These are phyloP conservation scores for Sus scrofa DNA, from an alignment of 2,113 vertebrate species.

Conservation along the genomic window DNA sequence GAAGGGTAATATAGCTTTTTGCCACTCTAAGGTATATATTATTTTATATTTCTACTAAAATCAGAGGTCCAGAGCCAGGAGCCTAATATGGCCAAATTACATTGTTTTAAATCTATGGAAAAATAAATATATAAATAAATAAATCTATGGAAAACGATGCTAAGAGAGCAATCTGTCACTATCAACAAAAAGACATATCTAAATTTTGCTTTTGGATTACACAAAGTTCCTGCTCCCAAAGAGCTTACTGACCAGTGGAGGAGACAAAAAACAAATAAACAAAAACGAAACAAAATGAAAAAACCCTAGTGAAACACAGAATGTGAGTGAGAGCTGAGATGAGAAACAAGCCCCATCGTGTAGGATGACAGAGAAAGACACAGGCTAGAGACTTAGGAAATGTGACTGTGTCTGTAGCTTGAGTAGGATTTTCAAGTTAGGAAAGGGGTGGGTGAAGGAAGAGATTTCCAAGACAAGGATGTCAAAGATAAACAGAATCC, in stretches of 20 bases:
- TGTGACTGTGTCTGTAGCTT: not conserved
- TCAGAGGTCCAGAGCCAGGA: not conserved
- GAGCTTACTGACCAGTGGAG: not conserved
- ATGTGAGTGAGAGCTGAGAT: not conserved
- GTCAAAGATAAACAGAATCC: not conserved
- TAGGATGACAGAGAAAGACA: not conserved
- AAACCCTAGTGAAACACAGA: not conserved
- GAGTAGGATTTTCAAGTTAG: not conserved
- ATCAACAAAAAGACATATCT: not conserved
- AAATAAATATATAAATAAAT: too few relatives aligned
- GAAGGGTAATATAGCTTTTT: not conserved
- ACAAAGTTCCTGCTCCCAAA: not conserved
- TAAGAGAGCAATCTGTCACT: not conserved
- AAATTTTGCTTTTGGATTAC: not conserved
- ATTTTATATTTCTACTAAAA: not conserved
- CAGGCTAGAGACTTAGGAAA: not conserved
- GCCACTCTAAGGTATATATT: not conserved
- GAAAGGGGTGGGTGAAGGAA: not conserved
- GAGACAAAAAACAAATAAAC: not conserved
- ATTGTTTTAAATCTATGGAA: not conserved
- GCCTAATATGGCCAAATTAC: not conserved
- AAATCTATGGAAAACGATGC: not conserved
- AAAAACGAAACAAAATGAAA: not conserved
- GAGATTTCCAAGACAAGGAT: not conserved
- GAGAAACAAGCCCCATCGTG: not conserved